Percentiles rank a stretch among this genome's conserved stretches.
phyloP scores from a whole-genome alignment of 2,888 invertebrate genomes.

The Netelia melanura region DNA sequence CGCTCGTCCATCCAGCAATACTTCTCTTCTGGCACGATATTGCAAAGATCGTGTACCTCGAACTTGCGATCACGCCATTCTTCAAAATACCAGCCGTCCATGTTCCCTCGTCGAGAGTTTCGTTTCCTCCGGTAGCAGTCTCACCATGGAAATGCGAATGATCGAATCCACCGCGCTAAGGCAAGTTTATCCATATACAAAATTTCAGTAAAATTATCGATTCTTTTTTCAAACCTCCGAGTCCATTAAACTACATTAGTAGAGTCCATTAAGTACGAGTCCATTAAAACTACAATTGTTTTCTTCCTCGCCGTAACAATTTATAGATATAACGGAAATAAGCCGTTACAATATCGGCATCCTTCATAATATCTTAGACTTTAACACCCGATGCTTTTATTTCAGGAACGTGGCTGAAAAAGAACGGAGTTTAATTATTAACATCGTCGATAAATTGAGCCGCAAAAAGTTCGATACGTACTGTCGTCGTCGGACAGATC shows the following conservation, averaged over 20 bases:
- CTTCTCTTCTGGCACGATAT: slow-evolving; percentile 92
- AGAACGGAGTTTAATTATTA: slow-evolving; percentile 16
- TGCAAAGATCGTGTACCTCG: slow-evolving; percentile 93
- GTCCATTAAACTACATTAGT: too few relatives aligned
- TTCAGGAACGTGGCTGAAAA: slow-evolving; percentile 71
- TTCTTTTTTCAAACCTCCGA: background rate
- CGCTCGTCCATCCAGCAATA: slow-evolving; percentile 88
- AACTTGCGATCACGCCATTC: slow-evolving; percentile 93
- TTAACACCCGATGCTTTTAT: background rate
- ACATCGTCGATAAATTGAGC: slow-evolving; percentile 39
- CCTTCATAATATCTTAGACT: background rate
- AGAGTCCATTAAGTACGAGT: too few relatives aligned
- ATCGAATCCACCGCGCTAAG: slow-evolving; percentile 94
- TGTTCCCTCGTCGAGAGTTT: slow-evolving; percentile 94
- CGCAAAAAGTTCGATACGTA: slow-evolving; percentile 22
- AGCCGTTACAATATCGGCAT: too few relatives aligned
- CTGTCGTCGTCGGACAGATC: slow-evolving; percentile 23
- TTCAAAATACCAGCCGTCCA: slow-evolving; percentile 88
- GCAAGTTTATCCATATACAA: slow-evolving; percentile 85
- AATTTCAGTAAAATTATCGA: background rate
- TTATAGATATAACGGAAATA: too few relatives aligned
- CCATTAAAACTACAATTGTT: too few relatives aligned
- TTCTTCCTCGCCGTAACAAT: too few relatives aligned
- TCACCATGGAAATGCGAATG: slow-evolving; percentile 92
- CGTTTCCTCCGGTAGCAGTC: slow-evolving; percentile 92